Percentiles rank a stretch among this genome's conserved stretches.
These are phyloP conservation scores for Synanceia verrucosa DNA, from an alignment of 2,797 vertebrate species.

Conservation along the genomic window DNA sequence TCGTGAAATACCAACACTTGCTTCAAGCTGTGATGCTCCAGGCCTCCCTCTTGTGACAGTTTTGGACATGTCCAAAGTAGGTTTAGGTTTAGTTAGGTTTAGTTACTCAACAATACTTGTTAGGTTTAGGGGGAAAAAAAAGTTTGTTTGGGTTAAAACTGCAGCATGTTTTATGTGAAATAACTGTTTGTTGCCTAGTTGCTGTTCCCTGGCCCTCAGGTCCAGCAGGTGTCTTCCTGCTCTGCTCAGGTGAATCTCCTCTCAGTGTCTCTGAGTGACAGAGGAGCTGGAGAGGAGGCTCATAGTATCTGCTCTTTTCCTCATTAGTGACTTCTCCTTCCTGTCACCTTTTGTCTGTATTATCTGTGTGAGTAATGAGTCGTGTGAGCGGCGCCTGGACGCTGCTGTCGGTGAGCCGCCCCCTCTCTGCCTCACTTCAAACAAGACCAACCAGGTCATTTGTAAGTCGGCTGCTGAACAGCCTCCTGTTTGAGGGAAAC, in stretches of 20 bases:
- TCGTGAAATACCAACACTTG: too few species aligned
- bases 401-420: conserved; percentile 19
- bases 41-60: too few species aligned
- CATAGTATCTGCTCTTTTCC: conserved; percentile 32
- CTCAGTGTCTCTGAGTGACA: not conserved
- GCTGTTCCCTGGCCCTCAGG: too few species aligned
- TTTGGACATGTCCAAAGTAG: too few species aligned
- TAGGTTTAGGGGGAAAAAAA: too few species aligned
- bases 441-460: conserved; percentile 42
- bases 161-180: too few species aligned
- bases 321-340: conserved; percentile 54
- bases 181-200: too few species aligned
- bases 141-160: too few species aligned
- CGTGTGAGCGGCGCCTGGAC: conserved; percentile 2
- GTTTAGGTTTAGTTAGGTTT: too few species aligned
- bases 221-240: not conserved
- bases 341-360: not conserved
- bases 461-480: conserved; percentile 38
- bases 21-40: too few species aligned
- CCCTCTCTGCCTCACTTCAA: conserved; percentile 46
- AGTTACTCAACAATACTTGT: too few species aligned
- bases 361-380: conserved; percentile 55
- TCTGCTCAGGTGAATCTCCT: conserved; percentile 17
- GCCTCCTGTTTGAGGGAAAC: conserved; percentile 8
- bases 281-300: conserved; percentile 8